Conservation (phyloP, 2,797 vertebrate genomes). For the Myotis daubentonii region DNA sequence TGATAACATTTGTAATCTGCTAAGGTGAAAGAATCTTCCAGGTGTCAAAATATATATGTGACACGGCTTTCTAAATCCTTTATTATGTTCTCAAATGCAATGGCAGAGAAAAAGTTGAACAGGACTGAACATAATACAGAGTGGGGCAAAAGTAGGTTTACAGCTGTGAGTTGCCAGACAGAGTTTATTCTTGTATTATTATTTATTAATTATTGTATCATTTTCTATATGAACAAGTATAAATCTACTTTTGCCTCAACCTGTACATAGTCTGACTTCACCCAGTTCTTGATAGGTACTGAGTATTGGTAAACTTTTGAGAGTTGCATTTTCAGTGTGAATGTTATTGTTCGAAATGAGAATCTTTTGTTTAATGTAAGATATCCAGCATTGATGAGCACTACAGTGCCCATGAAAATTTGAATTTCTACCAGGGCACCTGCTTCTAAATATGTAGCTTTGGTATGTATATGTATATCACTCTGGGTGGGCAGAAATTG, state of each 20-base stretch:
- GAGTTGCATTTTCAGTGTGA: background rate
- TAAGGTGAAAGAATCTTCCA: slow-evolving; percentile 17
- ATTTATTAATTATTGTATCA: background rate
- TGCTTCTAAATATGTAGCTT: background rate
- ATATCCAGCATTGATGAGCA: background rate
- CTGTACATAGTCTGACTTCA: background rate
- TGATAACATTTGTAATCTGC: background rate
- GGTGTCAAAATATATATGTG: background rate
- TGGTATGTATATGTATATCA: background rate
- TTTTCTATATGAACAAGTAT: background rate
- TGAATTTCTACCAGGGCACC: background rate
- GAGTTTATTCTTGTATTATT: background rate
- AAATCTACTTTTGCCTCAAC: background rate
- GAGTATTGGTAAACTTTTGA: background rate
- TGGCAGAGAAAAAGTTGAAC: background rate
- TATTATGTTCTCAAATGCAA: background rate
- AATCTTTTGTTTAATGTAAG: slow-evolving; percentile 28
- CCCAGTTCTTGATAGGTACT: background rate
- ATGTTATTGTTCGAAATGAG: background rate
- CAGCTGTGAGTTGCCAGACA: background rate
- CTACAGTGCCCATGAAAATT: background rate
- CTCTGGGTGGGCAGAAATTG: background rate
- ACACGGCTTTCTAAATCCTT: background rate
- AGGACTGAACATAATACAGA: background rate
- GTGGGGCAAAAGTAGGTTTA: background rate